Evolutionary conservation across 2,113 vertebrate species (phyloP).

Genomic region (Corythoichthys intestinalis): DNA sequence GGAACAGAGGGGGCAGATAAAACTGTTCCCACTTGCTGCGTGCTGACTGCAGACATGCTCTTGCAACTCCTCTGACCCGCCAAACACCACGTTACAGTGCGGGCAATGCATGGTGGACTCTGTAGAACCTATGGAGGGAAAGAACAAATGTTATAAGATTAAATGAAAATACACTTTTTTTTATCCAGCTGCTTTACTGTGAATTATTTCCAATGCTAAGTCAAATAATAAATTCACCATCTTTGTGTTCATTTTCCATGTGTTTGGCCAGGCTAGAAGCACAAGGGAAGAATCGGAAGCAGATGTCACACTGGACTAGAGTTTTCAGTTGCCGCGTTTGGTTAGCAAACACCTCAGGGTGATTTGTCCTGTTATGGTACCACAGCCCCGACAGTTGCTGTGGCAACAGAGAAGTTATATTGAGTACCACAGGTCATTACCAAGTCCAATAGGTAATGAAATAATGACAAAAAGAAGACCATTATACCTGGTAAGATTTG

Average conservation of each 20-base stretch:
- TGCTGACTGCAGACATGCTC: constrained; percentile 72
- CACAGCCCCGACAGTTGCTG: constrained; percentile 91
- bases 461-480: not conserved
- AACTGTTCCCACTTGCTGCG: constrained; percentile 57
- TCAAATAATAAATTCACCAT: constrained; percentile 38
- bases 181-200: not conserved
- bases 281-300: constrained; percentile 80
- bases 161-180: not conserved
- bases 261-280: constrained; percentile 75
- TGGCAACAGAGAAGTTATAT: constrained; percentile 27
- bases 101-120: constrained; percentile 51
- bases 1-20: constrained; percentile 74
- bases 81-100: constrained; percentile 66
- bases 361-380: constrained; percentile 89
- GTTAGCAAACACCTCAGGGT: constrained; percentile 79
- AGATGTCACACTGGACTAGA: constrained; percentile 80
- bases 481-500: constrained; percentile 82
- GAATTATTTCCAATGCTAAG: not conserved
- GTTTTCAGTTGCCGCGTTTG: constrained; percentile 79
- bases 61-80: constrained; percentile 73
- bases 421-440: not conserved
- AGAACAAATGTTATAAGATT: not conserved
- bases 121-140: constrained; percentile 19
- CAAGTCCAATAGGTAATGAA: not conserved
- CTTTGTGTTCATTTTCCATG: constrained; percentile 75